Evolutionary conservation across 2,797 vertebrate species (phyloP), one percentile per base, ranked within the genome.

Genomic region (Craterocephalus amniculus): DNA sequence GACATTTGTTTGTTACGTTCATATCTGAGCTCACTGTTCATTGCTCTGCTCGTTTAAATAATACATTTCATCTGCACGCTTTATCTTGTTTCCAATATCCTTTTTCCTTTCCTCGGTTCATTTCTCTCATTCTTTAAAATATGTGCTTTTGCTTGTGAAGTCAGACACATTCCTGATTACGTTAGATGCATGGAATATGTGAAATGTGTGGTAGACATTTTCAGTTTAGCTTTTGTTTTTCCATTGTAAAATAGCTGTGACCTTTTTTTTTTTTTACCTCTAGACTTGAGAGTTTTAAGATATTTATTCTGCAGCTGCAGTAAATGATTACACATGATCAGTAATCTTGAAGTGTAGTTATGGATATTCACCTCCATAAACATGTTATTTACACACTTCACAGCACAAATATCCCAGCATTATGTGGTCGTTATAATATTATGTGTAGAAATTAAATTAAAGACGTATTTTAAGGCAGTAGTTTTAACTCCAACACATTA

Each of bases 21-120:
- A 36, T 60, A 70, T 75, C 65, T 49, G 34, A 71, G 69, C 73
- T 58, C 57, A 54, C 59, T 83, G 79, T 84, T 87, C 84, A 88
- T 86, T 89, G 84, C 89, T 91, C 88, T 86, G 84, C 73, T 87
- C 85, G 76, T 89, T 84, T 82, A 27, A 86, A 83, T 74, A 71
- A 64, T 0, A 68, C 0, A 78, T 78, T 74, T 72, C 71, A 74
- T 43, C 20, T 58, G 85, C 89, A 91, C 89, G 87, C 70, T 65
- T 58, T 54, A 67, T 32, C 35, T 54, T 70, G 32, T 48, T 74
- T 85, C 66, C 40, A 62, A 52, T 71, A n/a, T n/a, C n/a, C n/a
- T n/a, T n/a, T n/a, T 65, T 38, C 34, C 2, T 38, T 51, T 45
- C 11, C 8, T 63, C 32, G 11, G 40, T 80, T 83, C 24, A 32